These are phyloP conservation scores for Tromatobia lineatoria DNA, from an alignment of 2,888 invertebrate genomes.

Conservation along the genomic window DNA sequence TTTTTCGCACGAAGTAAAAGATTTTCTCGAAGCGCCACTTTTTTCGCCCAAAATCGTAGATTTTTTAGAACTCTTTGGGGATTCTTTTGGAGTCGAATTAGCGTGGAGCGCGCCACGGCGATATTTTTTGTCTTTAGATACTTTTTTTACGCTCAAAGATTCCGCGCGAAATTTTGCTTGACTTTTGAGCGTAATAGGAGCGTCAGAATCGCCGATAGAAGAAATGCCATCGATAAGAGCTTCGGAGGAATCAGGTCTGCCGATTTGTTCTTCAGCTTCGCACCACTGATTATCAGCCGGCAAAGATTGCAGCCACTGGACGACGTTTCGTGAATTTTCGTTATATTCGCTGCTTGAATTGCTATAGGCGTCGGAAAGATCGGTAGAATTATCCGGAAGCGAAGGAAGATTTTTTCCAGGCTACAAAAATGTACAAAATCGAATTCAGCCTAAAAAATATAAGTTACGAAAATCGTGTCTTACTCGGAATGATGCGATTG, in stretches of 20 bases:
- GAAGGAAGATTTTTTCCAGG: neutral
- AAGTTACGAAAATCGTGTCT: neutral
- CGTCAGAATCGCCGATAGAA: slow-evolving; percentile 46
- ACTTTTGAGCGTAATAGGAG: neutral
- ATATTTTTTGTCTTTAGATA: slow-evolving; percentile 39
- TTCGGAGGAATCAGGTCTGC: slow-evolving; percentile 36
- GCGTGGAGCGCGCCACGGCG: slow-evolving; percentile 42
- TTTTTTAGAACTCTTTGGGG: slow-evolving; percentile 8
- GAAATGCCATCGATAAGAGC: slow-evolving; percentile 28
- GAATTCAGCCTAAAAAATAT: neutral
- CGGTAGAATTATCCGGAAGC: slow-evolving; percentile 29
- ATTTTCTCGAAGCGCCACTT: neutral
- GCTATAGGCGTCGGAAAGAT: slow-evolving; percentile 54
- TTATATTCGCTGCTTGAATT: slow-evolving; percentile 73
- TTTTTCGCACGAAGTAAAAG: neutral
- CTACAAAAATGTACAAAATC: neutral
- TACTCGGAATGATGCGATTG: slow-evolving; percentile 35
- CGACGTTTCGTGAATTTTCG: slow-evolving; percentile 62
- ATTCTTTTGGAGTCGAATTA: neutral
- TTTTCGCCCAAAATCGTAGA: neutral
- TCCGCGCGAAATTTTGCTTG: neutral
- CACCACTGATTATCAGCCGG: slow-evolving; percentile 69
- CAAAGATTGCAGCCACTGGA: slow-evolving; percentile 69
- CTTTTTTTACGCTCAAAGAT: neutral
- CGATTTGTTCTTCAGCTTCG: slow-evolving; percentile 58